Conservation (phyloP, 2,113 vertebrate genomes). For the Pipa parva region DNA sequence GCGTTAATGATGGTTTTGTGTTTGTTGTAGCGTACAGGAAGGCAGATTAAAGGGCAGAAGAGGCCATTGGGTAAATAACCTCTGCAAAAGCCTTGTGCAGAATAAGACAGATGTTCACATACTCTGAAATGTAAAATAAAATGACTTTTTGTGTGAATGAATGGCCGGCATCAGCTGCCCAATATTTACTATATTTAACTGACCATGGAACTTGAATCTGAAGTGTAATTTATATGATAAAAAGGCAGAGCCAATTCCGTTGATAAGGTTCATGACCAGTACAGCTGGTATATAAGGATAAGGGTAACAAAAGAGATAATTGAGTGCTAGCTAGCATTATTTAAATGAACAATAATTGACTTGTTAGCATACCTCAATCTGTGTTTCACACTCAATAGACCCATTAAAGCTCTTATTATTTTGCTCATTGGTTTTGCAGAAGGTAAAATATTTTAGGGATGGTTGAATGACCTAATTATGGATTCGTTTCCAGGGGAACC, state of each 20-base stretch:
- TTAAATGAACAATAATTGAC: constrained; percentile 36
- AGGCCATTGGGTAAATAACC: constrained; percentile 11
- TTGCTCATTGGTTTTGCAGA: constrained; percentile 21
- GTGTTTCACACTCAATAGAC: constrained; percentile 26
- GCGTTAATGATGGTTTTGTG: not conserved
- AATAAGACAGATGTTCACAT: constrained; percentile 28
- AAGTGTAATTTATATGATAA: constrained; percentile 42
- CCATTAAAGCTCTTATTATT: constrained; percentile 11
- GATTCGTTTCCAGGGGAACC: constrained; percentile 21
- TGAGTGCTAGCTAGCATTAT: constrained; percentile 28
- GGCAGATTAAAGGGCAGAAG: not conserved
- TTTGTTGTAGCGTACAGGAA: not conserved
- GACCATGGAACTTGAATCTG: constrained; percentile 17
- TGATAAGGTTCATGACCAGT: constrained; percentile 32
- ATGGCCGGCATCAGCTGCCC: constrained; percentile 25
- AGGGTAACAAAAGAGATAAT: constrained; percentile 27
- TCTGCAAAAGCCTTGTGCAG: not conserved
- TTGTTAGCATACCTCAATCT: constrained; percentile 35
- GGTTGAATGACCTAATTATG: constrained; percentile 28
- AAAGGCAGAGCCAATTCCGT: constrained; percentile 17
- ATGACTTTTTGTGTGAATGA: constrained; percentile 11
- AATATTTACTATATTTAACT: not conserved
- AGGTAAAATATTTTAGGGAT: constrained; percentile 13
- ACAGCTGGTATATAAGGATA: constrained; percentile 35
- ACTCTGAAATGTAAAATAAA: constrained; percentile 9